Evolutionary conservation across 2,797 vertebrate genomes (phyloP).

Genomic region (Leuciscus waleckii): DNA sequence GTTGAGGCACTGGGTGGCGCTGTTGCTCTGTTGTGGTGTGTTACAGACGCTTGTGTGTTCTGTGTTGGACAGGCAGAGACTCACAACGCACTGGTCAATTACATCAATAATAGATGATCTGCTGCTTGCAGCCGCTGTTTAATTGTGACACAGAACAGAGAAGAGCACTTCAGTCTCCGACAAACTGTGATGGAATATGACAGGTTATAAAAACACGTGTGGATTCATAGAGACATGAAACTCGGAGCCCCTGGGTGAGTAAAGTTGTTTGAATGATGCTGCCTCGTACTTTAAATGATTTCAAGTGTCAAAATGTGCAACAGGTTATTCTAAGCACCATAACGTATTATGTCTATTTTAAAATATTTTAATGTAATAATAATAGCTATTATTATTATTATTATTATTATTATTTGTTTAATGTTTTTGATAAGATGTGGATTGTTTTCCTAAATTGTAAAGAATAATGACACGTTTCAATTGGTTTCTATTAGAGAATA

Average conservation of each 20-base stretch:
- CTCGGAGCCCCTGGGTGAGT: slow-evolving; percentile 44
- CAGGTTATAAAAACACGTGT: slow-evolving; percentile 14
- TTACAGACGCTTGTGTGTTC: background rate
- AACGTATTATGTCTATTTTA: background rate
- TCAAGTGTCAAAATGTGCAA: slow-evolving; percentile 12
- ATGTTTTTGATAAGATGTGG: background rate
- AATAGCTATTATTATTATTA: background rate
- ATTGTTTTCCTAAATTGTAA: background rate
- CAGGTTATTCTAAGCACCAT: background rate
- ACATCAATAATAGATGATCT: slow-evolving; percentile 34
- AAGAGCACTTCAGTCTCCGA: slow-evolving; percentile 26
- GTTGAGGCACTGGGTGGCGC: slow-evolving; percentile 40
- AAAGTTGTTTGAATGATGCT: slow-evolving; percentile 19
- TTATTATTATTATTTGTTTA: background rate
- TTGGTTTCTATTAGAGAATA: background rate
- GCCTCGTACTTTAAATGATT: background rate
- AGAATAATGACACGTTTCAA: background rate
- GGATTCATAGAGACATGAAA: slow-evolving; percentile 31
- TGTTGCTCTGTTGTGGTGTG: slow-evolving; percentile 38
- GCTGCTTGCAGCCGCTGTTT: slow-evolving; percentile 2
- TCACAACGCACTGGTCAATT: background rate
- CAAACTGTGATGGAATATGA: slow-evolving; percentile 48
- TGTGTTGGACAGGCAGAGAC: slow-evolving; percentile 22
- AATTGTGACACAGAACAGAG: slow-evolving; percentile 29
- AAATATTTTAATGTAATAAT: background rate